phyloP scores from a whole-genome alignment of 1,140 invertebrate genomes.

The Ctenoplectra terminalis region DNA sequence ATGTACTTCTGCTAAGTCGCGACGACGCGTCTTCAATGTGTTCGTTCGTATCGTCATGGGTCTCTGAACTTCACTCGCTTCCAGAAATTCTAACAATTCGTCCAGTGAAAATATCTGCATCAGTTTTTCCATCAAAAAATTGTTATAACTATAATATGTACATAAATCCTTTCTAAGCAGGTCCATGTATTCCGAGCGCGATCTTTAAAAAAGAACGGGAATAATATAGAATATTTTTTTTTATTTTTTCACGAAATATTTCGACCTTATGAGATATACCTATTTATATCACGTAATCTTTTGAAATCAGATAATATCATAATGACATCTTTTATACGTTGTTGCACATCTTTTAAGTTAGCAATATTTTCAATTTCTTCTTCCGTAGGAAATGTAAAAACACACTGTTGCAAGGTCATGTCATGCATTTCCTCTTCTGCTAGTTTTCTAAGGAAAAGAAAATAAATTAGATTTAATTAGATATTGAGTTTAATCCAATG shows the following conservation, averaged over 20 bases:
- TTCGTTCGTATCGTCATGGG: constrained; percentile 98
- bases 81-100: constrained; percentile 97
- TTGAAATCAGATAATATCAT: constrained; percentile 95
- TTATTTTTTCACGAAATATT: neutral
- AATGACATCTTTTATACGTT: constrained; percentile 95
- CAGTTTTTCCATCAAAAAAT: constrained; percentile 96
- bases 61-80: constrained; percentile 97
- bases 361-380: constrained; percentile 88
- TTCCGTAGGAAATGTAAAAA: constrained; percentile 89
- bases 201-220: constrained; percentile 83
- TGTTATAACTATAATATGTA: constrained; percentile 98
- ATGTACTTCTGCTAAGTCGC: constrained; percentile 93
- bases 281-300: constrained; percentile 88
- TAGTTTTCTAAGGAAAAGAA: constrained; percentile 84
- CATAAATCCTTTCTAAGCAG: constrained; percentile 94
- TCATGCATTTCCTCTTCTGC: constrained; percentile 92
- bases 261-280: constrained; percentile 74
- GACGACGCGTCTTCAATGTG: constrained; percentile 95
- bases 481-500: neutral
- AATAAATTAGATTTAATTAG: neutral
- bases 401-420: constrained; percentile 89
- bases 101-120: constrained; percentile 96
- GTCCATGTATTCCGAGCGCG: constrained; percentile 91
- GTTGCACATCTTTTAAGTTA: constrained; percentile 92
- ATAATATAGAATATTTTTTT: constrained; percentile 33